Evolutionary conservation across 2,113 vertebrate species (phyloP), one percentile per base, ranked within the genome.

Genomic region (Melanostigma gelatinosum): DNA sequence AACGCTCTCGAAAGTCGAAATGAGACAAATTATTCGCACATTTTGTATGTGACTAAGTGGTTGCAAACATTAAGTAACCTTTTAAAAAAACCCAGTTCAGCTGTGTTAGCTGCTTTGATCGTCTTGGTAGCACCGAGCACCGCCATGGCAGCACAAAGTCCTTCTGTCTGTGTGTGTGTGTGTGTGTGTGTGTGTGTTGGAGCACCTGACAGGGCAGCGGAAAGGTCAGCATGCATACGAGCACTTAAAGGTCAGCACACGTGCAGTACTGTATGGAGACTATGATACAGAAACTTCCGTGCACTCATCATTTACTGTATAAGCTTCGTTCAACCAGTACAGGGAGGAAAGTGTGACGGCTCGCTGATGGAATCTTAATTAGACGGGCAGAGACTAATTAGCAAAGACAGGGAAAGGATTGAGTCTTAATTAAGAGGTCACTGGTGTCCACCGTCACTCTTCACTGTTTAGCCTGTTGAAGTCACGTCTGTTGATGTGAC

Each of bases 381-480:
- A 88, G 91, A 91, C 80, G 64, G 80, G 77, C 54, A 3, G 72
- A 75, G 62, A 87, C 90, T 92, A 90, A 93, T 92, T 90, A 86
- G 83, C 83, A 80, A 82, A 79, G 88, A 88, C 87, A 75, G 69
- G 72, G 77, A 87, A 84, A 79, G 54, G 46, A 85, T 63, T 73
- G 75, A 84, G 87, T 87, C 87, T 90, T 93, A 90, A 91, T 93
- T 88, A 90, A 88, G 65, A 89, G 82, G 85, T 79, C 83, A 79
- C 63, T 9, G 42, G 72, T 71, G 60, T 79, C 79, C 73, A 27
- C 89, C 77, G 63, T 67, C 71, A 72, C 22, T 54, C 80, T 40
- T 16, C 69, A 32, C 77, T 68, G 50, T 32, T 46, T 0, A 0
- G 3, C 32, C 20, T 61, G 32, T 34, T 54, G 29, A 79, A 32